Percentiles rank a stretch among this genome's conserved stretches.
Evolutionary conservation across 1,140 invertebrate species (phyloP).

Genomic region (Maconellicoccus hirsutus): DNA sequence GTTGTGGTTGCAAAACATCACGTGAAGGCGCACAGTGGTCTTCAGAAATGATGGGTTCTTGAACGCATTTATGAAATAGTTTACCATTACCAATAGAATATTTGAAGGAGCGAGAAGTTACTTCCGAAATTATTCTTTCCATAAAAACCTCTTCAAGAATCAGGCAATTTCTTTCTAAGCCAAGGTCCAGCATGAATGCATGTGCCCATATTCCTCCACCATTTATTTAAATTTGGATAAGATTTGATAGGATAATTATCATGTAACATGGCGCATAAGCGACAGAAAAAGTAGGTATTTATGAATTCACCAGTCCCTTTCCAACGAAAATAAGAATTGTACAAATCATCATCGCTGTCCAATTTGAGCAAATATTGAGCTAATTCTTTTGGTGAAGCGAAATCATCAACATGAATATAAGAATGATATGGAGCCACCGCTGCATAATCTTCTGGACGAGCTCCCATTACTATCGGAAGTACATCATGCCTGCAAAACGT

Average conservation of each 20-base stretch:
- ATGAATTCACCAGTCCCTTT: constrained; percentile 87
- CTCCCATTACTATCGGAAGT: constrained; percentile 92
- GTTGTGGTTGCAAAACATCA: too few species aligned
- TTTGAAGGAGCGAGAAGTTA: too few species aligned
- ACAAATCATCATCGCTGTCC: constrained; percentile 72
- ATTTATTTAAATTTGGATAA: constrained; percentile 72
- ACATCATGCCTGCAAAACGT: constrained; percentile 67
- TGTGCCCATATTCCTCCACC: constrained; percentile 67
- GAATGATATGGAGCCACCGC: constrained; percentile 75
- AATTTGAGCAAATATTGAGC: constrained; percentile 74
- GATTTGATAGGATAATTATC: constrained; percentile 51
- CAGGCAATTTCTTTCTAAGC: constrained; percentile 5
- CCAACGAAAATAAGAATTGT: constrained; percentile 86
- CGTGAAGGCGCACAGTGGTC: too few species aligned
- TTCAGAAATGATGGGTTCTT: too few species aligned
- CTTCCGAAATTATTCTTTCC: too few species aligned
- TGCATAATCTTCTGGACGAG: constrained; percentile 76
- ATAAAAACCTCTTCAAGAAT: too few species aligned
- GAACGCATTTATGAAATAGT: too few species aligned
- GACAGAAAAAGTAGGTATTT: constrained; percentile 91
- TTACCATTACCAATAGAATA: too few species aligned
- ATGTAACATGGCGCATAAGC: constrained; percentile 82
- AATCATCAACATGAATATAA: constrained; percentile 90
- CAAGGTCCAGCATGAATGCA: constrained; percentile 40
- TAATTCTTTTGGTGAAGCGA: constrained; percentile 67